These are phyloP conservation scores for Otolemur crassicaudatus DNA, from an alignment of 2,797 vertebrate genomes.

Conservation along the genomic window DNA sequence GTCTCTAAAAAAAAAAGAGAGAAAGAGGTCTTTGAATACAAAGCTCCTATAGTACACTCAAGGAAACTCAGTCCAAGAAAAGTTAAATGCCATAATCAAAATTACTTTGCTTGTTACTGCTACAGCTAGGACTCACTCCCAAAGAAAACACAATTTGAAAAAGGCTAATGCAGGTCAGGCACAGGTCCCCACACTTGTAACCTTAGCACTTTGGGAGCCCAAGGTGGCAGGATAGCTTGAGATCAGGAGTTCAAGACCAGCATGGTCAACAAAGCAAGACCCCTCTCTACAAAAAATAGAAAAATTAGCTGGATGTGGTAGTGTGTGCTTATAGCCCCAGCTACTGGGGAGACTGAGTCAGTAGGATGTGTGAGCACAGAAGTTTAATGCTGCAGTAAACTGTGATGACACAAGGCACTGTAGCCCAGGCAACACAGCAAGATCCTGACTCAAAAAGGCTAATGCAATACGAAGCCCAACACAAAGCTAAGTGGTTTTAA, in stretches of 20 bases:
- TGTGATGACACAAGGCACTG: no score
- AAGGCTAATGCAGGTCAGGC: not conserved
- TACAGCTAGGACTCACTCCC: constrained; percentile 25
- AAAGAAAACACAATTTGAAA: constrained; percentile 62
- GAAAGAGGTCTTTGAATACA: constrained; percentile 58
- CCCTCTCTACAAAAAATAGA: no score
- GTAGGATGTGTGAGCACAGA: no score
- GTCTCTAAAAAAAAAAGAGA: no score
- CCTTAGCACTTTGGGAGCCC: not conserved
- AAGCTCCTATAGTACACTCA: not conserved
- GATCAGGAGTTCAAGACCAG: not conserved
- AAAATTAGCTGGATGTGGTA: no score
- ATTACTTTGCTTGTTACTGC: constrained; percentile 60
- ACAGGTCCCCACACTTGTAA: not conserved
- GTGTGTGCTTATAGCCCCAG: no score
- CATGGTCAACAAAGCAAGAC: no score
- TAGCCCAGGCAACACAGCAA: no score
- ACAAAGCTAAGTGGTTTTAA: constrained; percentile 26
- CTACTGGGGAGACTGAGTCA: no score
- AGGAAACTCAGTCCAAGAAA: constrained; percentile 54
- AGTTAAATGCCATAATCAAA: constrained; percentile 61
- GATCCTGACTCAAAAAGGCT: not conserved
- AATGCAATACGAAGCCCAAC: constrained; percentile 12
- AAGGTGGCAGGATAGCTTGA: not conserved
- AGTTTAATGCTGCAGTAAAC: no score